Base-by-base conservation (phyloP, 1,140 invertebrate species). In the Papilio aristodemus region DNA sequence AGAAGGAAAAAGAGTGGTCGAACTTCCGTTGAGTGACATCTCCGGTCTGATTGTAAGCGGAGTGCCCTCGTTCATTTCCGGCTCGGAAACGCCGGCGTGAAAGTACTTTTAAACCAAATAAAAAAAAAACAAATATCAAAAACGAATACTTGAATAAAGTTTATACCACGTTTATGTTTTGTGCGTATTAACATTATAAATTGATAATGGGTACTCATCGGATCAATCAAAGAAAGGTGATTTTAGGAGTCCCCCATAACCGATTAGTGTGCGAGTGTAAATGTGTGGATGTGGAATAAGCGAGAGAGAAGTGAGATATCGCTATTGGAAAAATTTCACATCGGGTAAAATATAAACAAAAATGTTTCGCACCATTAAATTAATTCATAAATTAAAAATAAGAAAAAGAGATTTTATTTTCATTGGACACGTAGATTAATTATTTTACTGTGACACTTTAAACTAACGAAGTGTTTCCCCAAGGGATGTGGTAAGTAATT, bases 401-500 rank as follows among this genome's bases (percentile, higher is more conserved):
- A 59, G 27, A 32, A 59, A 59, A 37, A 22, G 9, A n/a, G 27
- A 37, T 62, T 38, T 62, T 11, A 11, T 4, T 38, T 17, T 19
- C 59, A 36, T 27, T 58, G 22, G 57, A 5, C 14, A 62, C 46
- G 27, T 37, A 38, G 4, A 37, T 62, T 59, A 59, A 62, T 62
- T 62, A 62, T 38, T 62, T 62, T 62, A 17, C 58, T 11, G 27
- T 5, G 17, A 62, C 59, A 62, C 59, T 62, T 62, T 38, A 62
- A 19, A 62, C 59, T 62, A 62, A 62, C 59, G 59, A 62, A 62
- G 59, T 62, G 59, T 62, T 62, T 17, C 14, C 59, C 59, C 59
- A 37, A 38, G 59, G 14, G 59, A 62, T 62, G 59, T 62, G 59
- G 59, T 62, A 62, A 62, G 59, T 62, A 62, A 62, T 62, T 62